Conservation (phyloP, 2,797 vertebrate species). For the Pangasius mekongensis region DNA sequence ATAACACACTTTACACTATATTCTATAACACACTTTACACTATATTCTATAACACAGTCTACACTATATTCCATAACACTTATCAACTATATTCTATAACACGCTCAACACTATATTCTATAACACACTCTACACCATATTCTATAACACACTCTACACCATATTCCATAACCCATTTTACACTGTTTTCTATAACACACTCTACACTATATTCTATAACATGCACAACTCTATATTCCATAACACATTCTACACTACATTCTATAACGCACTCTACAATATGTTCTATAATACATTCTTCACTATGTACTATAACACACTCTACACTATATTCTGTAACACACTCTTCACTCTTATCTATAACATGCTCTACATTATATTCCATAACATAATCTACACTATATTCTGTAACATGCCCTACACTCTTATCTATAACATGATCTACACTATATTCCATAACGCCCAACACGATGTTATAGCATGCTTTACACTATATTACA, state of each 20-base stretch:
- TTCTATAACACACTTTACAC: no score
- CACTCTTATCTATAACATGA: background rate
- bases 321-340: no score
- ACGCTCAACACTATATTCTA: background rate
- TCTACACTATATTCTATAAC: background rate
- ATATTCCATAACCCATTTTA: background rate
- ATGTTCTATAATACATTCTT: no score
- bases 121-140: background rate
- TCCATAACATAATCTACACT: no score
- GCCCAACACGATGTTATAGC: no score
- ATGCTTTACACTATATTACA: no score
- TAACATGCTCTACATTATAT: background rate
- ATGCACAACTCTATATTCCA: background rate
- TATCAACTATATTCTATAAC: background rate
- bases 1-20: no score
- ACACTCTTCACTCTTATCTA: background rate
- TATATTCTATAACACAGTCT: background rate
- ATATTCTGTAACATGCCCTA: background rate
- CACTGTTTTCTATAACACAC: background rate
- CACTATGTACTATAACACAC: no score
- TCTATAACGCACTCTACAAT: background rate
- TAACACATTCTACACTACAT: background rate
- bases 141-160: background rate
- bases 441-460: no score
- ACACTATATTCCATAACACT: background rate